Percentiles rank a stretch among this genome's conserved stretches.
phyloP scores from a whole-genome alignment of 1,140 invertebrate species.

The Drosophila pachea region DNA sequence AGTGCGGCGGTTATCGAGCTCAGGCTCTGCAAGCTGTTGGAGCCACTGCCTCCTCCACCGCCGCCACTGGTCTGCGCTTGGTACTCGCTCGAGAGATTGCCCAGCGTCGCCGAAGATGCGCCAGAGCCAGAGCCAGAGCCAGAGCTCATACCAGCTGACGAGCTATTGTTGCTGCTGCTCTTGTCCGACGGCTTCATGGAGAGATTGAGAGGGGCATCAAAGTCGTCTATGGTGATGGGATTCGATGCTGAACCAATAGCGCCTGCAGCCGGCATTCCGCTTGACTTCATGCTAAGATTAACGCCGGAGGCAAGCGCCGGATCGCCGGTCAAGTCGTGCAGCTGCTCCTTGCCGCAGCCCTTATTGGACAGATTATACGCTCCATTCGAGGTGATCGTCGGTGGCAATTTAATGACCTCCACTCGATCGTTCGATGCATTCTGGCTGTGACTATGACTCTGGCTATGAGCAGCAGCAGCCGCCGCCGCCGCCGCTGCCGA shows the following conservation, averaged over 20 bases:
- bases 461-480: not conserved
- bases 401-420: constrained; percentile 88
- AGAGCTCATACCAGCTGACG: constrained; percentile 9
- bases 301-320: constrained; percentile 54
- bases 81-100: constrained; percentile 49
- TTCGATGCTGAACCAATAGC: constrained; percentile 75
- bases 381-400: constrained; percentile 79
- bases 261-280: constrained; percentile 57
- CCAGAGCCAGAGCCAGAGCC: constrained; percentile 15
- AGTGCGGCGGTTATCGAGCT: constrained; percentile 78
- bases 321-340: constrained; percentile 69
- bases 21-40: constrained; percentile 74
- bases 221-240: constrained; percentile 81
- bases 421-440: constrained; percentile 81
- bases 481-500: not conserved
- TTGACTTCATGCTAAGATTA: constrained; percentile 71
- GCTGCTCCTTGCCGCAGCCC: constrained; percentile 60
- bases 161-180: constrained; percentile 30
- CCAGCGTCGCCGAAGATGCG: constrained; percentile 38
- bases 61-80: constrained; percentile 40
- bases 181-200: constrained; percentile 86
- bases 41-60: not conserved
- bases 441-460: constrained; percentile 27
- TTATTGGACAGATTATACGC: constrained; percentile 78
- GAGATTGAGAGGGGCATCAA: constrained; percentile 89